These are phyloP conservation scores for Notiomystis cincta DNA, from an alignment of 2,113 vertebrate genomes.

Conservation along the genomic window DNA sequence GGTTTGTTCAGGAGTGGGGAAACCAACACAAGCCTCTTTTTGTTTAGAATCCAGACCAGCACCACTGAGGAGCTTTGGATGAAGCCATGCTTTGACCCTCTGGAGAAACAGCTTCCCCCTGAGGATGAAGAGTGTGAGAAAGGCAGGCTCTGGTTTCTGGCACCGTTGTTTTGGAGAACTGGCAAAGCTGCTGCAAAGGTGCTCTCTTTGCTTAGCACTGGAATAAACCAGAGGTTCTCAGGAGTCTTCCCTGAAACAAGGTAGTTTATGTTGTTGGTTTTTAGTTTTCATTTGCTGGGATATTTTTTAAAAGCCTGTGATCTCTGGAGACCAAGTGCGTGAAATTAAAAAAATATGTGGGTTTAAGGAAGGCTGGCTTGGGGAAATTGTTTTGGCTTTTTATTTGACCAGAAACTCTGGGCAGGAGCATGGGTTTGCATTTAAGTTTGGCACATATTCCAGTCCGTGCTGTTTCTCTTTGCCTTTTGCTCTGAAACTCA, in stretches of 20 bases:
- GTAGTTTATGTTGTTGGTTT: neutral
- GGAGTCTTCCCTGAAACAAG: neutral
- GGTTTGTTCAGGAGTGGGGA: neutral
- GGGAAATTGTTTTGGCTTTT: neutral
- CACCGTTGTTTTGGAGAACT: neutral
- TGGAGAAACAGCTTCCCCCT: neutral
- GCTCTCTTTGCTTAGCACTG: neutral
- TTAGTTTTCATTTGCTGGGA: neutral
- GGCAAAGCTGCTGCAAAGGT: neutral
- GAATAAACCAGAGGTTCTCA: neutral
- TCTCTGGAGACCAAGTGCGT: neutral
- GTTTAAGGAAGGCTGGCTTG: neutral
- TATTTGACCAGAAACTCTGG: neutral
- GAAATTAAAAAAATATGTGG: neutral
- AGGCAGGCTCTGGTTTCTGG: neutral
- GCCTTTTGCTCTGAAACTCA: neutral
- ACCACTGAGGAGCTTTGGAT: neutral
- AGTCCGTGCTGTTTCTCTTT: neutral
- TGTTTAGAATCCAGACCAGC: neutral
- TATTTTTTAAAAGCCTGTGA: neutral
- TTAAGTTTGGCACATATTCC: neutral
- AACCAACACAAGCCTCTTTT: neutral
- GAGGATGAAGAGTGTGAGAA: neutral
- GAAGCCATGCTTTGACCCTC: neutral
- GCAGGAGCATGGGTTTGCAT: neutral